Percentiles rank a stretch among this genome's conserved stretches.
Evolutionary conservation across 2,797 vertebrate genomes (phyloP).

Genomic region (Labeo calbasu): DNA sequence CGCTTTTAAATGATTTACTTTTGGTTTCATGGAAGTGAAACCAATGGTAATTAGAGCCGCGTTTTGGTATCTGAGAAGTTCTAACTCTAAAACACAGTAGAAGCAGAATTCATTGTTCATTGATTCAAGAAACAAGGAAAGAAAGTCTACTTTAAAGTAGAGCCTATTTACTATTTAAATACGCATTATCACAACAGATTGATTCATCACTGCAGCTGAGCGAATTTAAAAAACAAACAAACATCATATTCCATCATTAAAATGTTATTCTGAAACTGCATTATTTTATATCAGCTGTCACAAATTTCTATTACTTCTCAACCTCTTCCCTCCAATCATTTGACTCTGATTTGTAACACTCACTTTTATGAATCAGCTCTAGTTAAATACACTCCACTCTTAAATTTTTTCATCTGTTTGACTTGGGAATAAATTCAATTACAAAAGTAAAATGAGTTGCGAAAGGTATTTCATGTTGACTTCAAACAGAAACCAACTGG

Average conservation of each 20-base stretch:
- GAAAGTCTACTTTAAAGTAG: neutral
- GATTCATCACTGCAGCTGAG: neutral
- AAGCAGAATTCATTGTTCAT: slow-evolving; percentile 3
- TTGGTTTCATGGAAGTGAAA: slow-evolving; percentile 70
- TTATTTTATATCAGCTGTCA: neutral
- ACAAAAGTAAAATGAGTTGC: neutral
- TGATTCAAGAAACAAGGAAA: neutral
- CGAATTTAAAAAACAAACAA: neutral
- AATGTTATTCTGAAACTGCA: neutral
- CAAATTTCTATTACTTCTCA: neutral
- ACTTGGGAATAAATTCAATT: neutral
- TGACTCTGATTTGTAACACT: neutral
- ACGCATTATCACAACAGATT: neutral
- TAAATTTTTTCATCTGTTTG: neutral
- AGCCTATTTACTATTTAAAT: neutral
- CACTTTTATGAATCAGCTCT: neutral
- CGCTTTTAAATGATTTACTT: slow-evolving; percentile 67
- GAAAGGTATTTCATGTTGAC: neutral
- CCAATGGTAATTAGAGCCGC: slow-evolving; percentile 68
- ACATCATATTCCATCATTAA: neutral
- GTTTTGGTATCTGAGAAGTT: slow-evolving; percentile 40
- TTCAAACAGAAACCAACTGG: neutral
- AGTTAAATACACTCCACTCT: neutral
- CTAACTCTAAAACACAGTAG: slow-evolving; percentile 8
- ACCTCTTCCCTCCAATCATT: neutral